These are phyloP conservation scores for Puntigrus tetrazona DNA, from an alignment of 2,113 vertebrate species.

Conservation along the genomic window DNA sequence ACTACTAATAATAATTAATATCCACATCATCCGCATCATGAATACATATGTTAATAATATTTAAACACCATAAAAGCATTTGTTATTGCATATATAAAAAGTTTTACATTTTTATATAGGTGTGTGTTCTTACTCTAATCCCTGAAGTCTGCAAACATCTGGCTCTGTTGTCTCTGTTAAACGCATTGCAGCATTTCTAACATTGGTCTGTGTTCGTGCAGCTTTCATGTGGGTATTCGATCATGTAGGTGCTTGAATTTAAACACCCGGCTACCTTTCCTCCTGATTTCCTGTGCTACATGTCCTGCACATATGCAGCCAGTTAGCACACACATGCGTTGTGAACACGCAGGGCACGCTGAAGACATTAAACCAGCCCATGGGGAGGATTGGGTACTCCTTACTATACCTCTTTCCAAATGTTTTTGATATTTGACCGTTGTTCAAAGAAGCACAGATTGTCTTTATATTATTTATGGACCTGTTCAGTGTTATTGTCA, in stretches of 20 bases:
- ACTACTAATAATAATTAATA: not conserved
- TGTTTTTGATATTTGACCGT: conserved; percentile 39
- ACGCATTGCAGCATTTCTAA: not conserved
- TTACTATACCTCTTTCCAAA: conserved; percentile 40
- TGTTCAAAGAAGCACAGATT: conserved; percentile 32
- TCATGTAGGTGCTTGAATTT: not conserved
- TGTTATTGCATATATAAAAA: not conserved
- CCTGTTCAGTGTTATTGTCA: conserved; percentile 37
- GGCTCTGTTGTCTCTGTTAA: no score
- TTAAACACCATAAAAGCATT: not conserved
- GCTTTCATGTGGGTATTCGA: not conserved
- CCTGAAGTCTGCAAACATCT: not conserved
- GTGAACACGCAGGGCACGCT: conserved; percentile 18
- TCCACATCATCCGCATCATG: not conserved
- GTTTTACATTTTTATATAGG: not conserved
- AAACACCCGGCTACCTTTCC: conserved; percentile 8
- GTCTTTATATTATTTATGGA: conserved; percentile 40
- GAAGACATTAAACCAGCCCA: conserved; percentile 37
- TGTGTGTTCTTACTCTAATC: not conserved
- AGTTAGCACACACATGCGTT: conserved; percentile 46
- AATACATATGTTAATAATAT: not conserved
- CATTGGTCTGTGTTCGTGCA: not conserved
- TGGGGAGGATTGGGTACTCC: not conserved
- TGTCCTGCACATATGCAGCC: conserved; percentile 41
- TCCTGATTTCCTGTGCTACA: conserved; percentile 1